These are phyloP conservation scores for Zeus faber DNA, from an alignment of 2,113 vertebrate genomes.

Conservation along the genomic window DNA sequence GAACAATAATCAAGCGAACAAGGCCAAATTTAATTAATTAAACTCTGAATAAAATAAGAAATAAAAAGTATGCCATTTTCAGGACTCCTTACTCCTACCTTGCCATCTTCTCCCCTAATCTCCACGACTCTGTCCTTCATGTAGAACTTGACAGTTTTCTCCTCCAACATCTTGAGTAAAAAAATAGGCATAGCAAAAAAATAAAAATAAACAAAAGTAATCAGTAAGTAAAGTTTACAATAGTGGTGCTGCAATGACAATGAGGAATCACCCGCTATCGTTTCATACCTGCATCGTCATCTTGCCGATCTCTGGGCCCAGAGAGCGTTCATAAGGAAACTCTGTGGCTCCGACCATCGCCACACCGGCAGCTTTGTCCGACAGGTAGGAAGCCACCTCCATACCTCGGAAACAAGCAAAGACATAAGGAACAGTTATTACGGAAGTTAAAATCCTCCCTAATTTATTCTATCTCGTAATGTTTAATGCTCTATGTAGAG, in stretches of 20 bases:
- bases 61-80: too few relatives aligned
- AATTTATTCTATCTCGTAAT: too few relatives aligned
- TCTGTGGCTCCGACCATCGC: slow-evolving; percentile 72
- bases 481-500: too few relatives aligned
- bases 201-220: neutral
- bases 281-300: slow-evolving; percentile 78
- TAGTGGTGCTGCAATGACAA: neutral
- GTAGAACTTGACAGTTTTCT: slow-evolving; percentile 79
- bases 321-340: slow-evolving; percentile 69
- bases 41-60: too few relatives aligned
- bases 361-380: slow-evolving; percentile 76
- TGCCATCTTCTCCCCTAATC: slow-evolving; percentile 76
- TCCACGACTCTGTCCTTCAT: slow-evolving; percentile 75
- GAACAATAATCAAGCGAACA: too few relatives aligned
- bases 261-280: too few relatives aligned
- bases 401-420: slow-evolving; percentile 73
- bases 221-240: too few relatives aligned
- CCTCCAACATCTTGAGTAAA: slow-evolving; percentile 78
- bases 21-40: too few relatives aligned
- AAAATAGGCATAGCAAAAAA: slow-evolving; percentile 7
- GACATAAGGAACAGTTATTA: neutral
- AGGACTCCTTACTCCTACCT: slow-evolving; percentile 73
- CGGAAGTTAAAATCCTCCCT: too few relatives aligned
- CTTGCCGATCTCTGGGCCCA: slow-evolving; percentile 80
- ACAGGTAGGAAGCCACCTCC: slow-evolving; percentile 83